A percentile compares a stretch with the other conserved stretches of the same genome.
Evolutionary conservation across 2,113 vertebrate genomes (phyloP).

Genomic region (Eulemur macaco): DNA sequence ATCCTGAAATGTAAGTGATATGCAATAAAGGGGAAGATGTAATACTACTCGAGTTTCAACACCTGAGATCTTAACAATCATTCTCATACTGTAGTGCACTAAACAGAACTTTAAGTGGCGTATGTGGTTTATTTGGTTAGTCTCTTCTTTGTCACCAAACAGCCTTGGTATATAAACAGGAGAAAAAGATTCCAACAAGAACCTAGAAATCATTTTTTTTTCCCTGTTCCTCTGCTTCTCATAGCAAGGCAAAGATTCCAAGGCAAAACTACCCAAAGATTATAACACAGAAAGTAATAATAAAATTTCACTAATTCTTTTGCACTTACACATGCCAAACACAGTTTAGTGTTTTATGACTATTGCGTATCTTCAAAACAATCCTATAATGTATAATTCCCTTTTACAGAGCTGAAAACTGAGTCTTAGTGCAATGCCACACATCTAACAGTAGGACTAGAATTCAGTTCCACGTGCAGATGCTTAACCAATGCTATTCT

Average conservation of each 20-base stretch:
- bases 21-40: background rate
- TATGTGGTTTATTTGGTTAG: background rate
- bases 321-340: background rate
- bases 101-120: background rate
- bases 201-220: background rate
- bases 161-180: background rate
- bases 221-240: background rate
- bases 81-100: background rate
- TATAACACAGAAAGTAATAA: background rate
- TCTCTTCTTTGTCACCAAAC: background rate
- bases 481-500: background rate
- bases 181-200: background rate
- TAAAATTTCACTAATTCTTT: background rate
- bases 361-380: background rate
- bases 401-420: background rate
- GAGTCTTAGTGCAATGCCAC: background rate
- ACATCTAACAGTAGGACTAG: background rate
- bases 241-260: background rate
- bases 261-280: background rate
- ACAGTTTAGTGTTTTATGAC: background rate
- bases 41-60: accelerated
- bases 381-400: background rate
- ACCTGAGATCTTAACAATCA: background rate
- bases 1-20: background rate
- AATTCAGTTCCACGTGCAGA: background rate